Base-by-base conservation (phyloP, 1,140 invertebrate species). In the Brachionus manjavacas region DNA sequence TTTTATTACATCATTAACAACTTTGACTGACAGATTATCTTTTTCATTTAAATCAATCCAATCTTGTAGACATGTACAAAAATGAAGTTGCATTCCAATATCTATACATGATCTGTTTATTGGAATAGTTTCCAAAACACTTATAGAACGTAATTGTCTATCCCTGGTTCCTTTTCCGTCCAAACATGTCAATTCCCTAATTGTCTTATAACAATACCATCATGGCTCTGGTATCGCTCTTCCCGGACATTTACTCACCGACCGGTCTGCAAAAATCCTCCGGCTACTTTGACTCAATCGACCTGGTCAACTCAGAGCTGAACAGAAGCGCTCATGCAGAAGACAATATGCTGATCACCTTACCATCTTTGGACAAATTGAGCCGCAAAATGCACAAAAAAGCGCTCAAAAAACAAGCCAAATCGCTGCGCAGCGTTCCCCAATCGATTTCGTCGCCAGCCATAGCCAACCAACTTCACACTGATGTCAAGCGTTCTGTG, bases 81-180 rank as follows among this genome's bases (percentile, higher is more conserved):
- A 98, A 89, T 97, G 96, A 0, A 95, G 93, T 87, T 95, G 94
- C 72, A 97, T 94, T 41, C 92, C 94, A 3, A 95, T 95, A 88
- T 95, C 92, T 14, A 91, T 90, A 88, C 95, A 97, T 3, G 93
- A 94, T 70, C 95, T 91, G 55, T 93, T 91, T 85, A 92, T 91
- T 8, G 90, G 88, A 23, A 90, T 88, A 83, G 87, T 85, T 14
- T 85, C 86, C 86, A 95, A 93, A 23, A 95, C 89, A 70, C 92
- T 94, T 14, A 39, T 28, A 9, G 68, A 72, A 39, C 68, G 68
- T n/a, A 72, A 35, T 35, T 35, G 31, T 7, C 31, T 35, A 2
- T 7, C n/a, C 31, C 4, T 31, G 14, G 8, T 72, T 20, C 25
- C 7, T 4, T 16, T 1, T 20, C 20, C 20, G 16, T 20, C 6